Conservation (phyloP, 2,113 vertebrate species). For the Glareola pratincola region DNA sequence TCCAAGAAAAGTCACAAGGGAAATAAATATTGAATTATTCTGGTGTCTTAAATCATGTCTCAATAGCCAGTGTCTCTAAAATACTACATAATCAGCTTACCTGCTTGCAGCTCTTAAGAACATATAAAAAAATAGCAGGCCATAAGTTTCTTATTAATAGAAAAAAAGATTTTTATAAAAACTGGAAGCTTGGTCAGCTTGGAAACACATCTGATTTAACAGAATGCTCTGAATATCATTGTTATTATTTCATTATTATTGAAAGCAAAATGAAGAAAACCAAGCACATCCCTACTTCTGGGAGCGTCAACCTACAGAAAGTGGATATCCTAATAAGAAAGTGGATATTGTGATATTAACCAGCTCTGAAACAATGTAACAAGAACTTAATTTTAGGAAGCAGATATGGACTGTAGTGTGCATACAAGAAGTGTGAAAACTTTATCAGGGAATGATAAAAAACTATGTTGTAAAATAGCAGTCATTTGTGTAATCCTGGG, state of each 20-base stretch:
- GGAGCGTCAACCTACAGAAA: background rate
- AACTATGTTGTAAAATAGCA: background rate
- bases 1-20: background rate
- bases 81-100: background rate
- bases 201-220: background rate
- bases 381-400: background rate
- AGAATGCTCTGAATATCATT: background rate
- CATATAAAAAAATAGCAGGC: background rate
- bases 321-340: background rate
- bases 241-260: too few relatives aligned
- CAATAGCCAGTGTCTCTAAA: background rate
- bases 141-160: background rate
- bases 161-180: background rate
- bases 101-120: background rate
- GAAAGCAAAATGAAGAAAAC: background rate
- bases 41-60: background rate
- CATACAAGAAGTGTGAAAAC: background rate
- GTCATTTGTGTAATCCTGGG: background rate
- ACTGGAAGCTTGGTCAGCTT: background rate
- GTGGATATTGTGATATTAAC: background rate
- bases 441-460: background rate
- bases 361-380: background rate
- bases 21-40: background rate
- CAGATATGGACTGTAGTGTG: background rate
- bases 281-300: background rate